These are phyloP conservation scores for Lycaon pictus DNA, from an alignment of 2,113 vertebrate species.

Conservation along the genomic window DNA sequence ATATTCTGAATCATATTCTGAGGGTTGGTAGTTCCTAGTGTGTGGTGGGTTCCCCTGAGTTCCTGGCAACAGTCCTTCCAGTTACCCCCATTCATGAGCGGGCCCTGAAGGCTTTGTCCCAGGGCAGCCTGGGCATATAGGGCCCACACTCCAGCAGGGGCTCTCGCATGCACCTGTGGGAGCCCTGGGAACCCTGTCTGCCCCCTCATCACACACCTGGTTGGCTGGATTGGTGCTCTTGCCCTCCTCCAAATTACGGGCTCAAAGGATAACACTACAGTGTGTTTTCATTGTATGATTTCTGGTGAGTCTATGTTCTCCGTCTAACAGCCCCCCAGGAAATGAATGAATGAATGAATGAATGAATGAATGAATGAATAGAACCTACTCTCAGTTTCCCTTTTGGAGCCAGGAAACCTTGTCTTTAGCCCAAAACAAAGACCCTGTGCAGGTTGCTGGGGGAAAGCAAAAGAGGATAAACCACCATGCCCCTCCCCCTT, in stretches of 20 bases:
- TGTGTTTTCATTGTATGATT: background rate
- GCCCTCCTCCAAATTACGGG: background rate
- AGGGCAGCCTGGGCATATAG: background rate
- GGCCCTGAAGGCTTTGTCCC: background rate
- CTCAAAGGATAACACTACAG: background rate
- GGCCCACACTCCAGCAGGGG: background rate
- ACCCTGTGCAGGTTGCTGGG: background rate
- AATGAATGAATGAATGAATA: background rate
- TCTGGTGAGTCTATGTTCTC: background rate
- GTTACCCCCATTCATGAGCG: background rate
- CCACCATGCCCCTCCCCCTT: background rate
- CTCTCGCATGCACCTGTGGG: background rate
- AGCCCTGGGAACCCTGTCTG: background rate
- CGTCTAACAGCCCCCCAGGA: background rate
- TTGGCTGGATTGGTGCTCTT: background rate
- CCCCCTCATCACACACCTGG: no score
- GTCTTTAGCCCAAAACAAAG: constrained; percentile 5
- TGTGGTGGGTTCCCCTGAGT: background rate
- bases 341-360: background rate
- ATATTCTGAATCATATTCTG: background rate
- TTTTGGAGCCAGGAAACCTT: background rate
- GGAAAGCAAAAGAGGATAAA: background rate
- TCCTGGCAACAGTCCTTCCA: background rate
- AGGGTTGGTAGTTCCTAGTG: background rate
- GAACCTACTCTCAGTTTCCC: background rate